Evolutionary conservation across 2,797 vertebrate species (phyloP).

Genomic region (Pygocentrus nattereri): DNA sequence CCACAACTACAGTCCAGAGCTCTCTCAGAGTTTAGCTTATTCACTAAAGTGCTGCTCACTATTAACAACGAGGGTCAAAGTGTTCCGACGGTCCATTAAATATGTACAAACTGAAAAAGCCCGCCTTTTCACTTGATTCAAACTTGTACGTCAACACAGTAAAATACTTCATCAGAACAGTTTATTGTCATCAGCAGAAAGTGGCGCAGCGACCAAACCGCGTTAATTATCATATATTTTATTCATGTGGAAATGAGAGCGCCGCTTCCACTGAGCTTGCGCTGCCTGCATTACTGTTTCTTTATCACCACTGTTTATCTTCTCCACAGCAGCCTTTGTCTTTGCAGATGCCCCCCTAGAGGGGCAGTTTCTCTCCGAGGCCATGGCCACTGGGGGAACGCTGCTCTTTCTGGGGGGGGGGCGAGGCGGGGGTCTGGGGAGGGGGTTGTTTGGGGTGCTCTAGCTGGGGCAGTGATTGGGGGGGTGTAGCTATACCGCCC

Average conservation of each 20-base stretch:
- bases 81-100: background rate
- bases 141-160: too few species aligned
- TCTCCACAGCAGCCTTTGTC: conserved; percentile 95
- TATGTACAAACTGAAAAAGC: background rate
- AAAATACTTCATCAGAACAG: too few species aligned
- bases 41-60: conserved; percentile 70
- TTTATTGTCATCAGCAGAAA: too few species aligned
- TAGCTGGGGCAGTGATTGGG: conserved; percentile 16
- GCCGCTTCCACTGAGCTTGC: background rate
- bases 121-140: too few species aligned
- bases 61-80: background rate
- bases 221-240: background rate
- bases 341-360: conserved; percentile 94
- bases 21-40: conserved; percentile 54
- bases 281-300: conserved; percentile 66
- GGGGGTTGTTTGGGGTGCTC: background rate
- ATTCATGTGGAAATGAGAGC: background rate
- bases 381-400: conserved; percentile 92
- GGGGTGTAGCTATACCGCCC: conserved; percentile 54
- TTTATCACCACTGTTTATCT: conserved; percentile 94
- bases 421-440: conserved; percentile 56
- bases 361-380: conserved; percentile 91
- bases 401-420: conserved; percentile 63
- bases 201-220: background rate
- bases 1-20: conserved; percentile 59